Evolutionary conservation across 1,140 invertebrate species (phyloP).

Genomic region (Liolophura sinensis): DNA sequence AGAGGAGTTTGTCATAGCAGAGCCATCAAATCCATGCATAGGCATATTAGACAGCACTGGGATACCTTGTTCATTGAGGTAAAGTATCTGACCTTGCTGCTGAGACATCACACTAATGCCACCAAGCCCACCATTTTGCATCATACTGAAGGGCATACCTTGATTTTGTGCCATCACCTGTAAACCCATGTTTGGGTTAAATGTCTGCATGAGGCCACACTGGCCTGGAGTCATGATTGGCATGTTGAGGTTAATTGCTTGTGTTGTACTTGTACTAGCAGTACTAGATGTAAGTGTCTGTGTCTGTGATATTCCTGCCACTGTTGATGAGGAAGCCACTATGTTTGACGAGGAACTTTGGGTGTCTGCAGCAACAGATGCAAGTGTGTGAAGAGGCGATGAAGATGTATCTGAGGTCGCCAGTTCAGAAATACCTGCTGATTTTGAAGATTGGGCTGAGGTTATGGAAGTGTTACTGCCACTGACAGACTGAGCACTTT

Average conservation of each 20-base stretch:
- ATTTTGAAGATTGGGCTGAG: not conserved
- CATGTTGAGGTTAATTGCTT: conserved; percentile 20
- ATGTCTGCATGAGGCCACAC: too few species aligned
- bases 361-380: conserved; percentile 42
- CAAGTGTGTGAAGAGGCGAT: conserved; percentile 33
- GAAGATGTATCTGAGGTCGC: conserved; percentile 1
- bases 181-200: not conserved
- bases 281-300: not conserved
- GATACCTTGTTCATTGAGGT: conserved; percentile 48
- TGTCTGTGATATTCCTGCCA: too few species aligned
- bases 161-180: not conserved
- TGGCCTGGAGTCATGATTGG: conserved; percentile 24
- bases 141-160: not conserved
- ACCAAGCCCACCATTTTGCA: conserved; percentile 14
- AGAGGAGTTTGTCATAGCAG: conserved; percentile 7
- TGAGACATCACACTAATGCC: conserved; percentile 19
- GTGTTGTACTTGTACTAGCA: conserved; percentile 21
- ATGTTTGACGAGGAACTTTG: conserved; percentile 13
- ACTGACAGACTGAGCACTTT: not conserved
- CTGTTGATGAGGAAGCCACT: not conserved
- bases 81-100: conserved; percentile 40
- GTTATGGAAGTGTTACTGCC: not conserved
- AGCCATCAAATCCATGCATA: conserved; percentile 17
- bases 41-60: conserved; percentile 39
- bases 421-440: not conserved